Evolutionary conservation across 92 coral and sea anemone species (phyloP).

Genomic region (Phenganax stokvisi): DNA sequence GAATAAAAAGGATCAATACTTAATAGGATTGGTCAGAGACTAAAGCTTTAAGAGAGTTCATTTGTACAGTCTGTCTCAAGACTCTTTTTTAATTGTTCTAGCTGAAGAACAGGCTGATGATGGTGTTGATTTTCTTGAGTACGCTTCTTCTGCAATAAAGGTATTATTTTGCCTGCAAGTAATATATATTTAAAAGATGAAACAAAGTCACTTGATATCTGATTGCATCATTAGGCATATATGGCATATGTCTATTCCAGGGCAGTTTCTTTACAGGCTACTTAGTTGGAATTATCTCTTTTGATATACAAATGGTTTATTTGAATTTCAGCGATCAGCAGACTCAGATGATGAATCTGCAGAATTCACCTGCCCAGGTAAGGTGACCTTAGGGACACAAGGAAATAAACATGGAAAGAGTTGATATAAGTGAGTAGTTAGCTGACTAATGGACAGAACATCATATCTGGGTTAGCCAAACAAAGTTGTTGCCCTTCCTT

Average conservation of each 20-base stretch:
- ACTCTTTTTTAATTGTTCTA: background rate
- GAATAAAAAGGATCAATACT: too few relatives aligned
- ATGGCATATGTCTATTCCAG: background rate
- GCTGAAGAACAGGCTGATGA: conserved; percentile 3
- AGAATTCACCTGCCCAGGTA: conserved; percentile 36
- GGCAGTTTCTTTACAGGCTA: background rate
- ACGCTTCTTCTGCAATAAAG: conserved; percentile 34
- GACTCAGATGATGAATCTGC: conserved; percentile 39
- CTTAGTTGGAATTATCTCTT: background rate
- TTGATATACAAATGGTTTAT: background rate
- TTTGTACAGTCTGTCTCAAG: too few relatives aligned
- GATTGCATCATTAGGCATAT: background rate
- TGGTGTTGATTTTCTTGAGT: conserved; percentile 34
- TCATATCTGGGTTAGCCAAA: too few relatives aligned
- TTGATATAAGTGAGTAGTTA: too few relatives aligned
- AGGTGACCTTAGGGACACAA: background rate
- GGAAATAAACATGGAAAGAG: too few relatives aligned
- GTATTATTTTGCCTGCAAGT: conserved; percentile 2
- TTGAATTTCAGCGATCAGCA: conserved; percentile 34
- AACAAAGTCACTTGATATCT: background rate
- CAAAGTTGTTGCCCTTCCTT: too few relatives aligned
- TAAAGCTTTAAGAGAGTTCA: too few relatives aligned
- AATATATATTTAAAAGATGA: background rate
- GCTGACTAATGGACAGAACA: too few relatives aligned
- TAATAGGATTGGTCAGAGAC: too few relatives aligned